Evolutionary conservation across 2,888 invertebrate species (phyloP), one percentile per base, ranked within the genome.

Genomic region (Acleris literana): DNA sequence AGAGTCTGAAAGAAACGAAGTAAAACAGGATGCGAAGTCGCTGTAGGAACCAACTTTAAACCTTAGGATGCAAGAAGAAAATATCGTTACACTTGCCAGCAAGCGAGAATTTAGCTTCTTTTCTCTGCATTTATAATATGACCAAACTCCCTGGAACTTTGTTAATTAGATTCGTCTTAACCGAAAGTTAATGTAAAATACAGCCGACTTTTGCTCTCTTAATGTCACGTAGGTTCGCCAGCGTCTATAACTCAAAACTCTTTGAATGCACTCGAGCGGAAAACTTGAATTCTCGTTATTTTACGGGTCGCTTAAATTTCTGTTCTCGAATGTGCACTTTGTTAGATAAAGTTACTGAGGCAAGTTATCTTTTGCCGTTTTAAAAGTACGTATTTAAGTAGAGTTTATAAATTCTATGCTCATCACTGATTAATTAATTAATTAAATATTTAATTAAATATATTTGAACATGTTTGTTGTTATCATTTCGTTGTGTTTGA

Each of bases 101-200:
- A 69, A 68, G 77, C 74, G 75, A 69, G 74, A 81, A 84, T 81
- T 82, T 79, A 72, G 73, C 78, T 77, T 81, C 81, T 84, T 86
- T 83, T 81, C 83, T 81, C 79, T 81, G 78, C 84, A 85, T 85
- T 87, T 83, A 84, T 84, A 86, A 84, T 85, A 86, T 86, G 82
- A 86, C 77, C 81, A 73, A 86, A 85, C 81, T 84, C 76, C 68
- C 69, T 70, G 70, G 77, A 87, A 86, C 83, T 87, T 87, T 80
- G 79, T 79, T 86, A 86, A 87, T 86, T 86, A 87, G 80, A 79
- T 77, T 78, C 78, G 76, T 83, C 81, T 83, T 86, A 86, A 83
- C 84, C 80, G 69, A 85, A 87, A 86, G 82, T 86, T 84, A 82
- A 83, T 82, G 82, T 83, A 80, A 86, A 86, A 81, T 83, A 85